Percentiles rank a stretch among this genome's conserved stretches.
phyloP scores from a whole-genome alignment of 2,797 vertebrate species.

The Sebastes taczanowskii region DNA sequence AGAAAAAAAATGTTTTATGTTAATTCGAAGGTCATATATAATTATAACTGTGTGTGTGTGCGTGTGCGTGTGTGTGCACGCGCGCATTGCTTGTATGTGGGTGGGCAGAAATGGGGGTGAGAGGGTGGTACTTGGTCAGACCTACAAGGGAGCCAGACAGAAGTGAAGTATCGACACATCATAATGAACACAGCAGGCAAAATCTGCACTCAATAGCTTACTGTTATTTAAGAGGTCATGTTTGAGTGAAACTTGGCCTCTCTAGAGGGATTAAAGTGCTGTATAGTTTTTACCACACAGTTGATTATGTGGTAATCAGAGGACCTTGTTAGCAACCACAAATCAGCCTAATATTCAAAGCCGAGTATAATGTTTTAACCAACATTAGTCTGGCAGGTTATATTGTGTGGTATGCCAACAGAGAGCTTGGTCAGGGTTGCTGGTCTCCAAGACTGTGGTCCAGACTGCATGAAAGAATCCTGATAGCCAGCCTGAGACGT shows the following conservation, averaged over 20 bases:
- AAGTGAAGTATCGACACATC: neutral
- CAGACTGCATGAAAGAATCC: constrained; percentile 51
- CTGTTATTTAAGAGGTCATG: neutral
- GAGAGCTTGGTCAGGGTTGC: neutral
- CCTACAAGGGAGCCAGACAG: fast-evolving
- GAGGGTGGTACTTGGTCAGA: too few relatives aligned
- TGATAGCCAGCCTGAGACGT: constrained; percentile 34
- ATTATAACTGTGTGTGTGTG: too few relatives aligned
- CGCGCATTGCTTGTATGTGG: too few relatives aligned
- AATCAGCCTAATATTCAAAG: constrained; percentile 31
- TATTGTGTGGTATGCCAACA: constrained; percentile 6
- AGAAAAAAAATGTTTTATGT: too few relatives aligned
- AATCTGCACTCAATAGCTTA: neutral
- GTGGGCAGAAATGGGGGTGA: too few relatives aligned
- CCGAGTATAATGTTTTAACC: constrained; percentile 4
- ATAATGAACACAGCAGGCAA: neutral
- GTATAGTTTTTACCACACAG: neutral
- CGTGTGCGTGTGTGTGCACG: too few relatives aligned
- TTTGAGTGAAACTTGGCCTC: neutral
- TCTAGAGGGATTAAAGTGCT: neutral
- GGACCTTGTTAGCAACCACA: constrained; percentile 18
- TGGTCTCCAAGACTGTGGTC: constrained; percentile 26
- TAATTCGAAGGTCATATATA: too few relatives aligned
- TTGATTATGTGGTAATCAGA: constrained; percentile 15
- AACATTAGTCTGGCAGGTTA: constrained; percentile 8